These are phyloP conservation scores for Cisticola juncidis DNA, from an alignment of 2,113 vertebrate species.

Conservation along the genomic window DNA sequence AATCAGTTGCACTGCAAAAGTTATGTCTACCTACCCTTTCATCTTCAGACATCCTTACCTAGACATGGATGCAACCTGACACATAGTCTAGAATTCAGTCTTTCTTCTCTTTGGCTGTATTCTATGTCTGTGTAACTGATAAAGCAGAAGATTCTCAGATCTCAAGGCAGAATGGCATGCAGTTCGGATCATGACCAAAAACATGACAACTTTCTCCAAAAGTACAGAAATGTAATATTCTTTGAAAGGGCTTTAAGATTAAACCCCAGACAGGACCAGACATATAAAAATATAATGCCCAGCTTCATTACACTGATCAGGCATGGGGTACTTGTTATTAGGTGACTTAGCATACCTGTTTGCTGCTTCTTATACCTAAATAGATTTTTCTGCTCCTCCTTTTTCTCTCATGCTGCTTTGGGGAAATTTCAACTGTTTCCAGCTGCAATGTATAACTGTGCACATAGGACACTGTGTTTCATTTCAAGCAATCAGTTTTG, in stretches of 20 bases:
- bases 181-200: background rate
- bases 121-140: background rate
- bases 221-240: background rate
- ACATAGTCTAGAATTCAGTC: background rate
- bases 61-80: background rate
- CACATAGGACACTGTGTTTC: background rate
- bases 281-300: background rate
- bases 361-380: background rate
- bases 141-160: background rate
- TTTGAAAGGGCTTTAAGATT: background rate
- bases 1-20: background rate
- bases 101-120: background rate
- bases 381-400: background rate
- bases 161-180: background rate
- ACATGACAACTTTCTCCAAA: background rate
- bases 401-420: background rate
- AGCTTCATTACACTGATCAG: background rate
- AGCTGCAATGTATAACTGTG: background rate
- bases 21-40: background rate
- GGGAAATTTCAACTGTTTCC: background rate
- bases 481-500: background rate
- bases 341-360: background rate
- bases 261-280: background rate
- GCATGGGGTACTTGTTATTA: background rate
- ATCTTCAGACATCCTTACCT: background rate